Base-by-base conservation (phyloP, 1,140 invertebrate genomes). In the Temnothorax nylanderi region DNA sequence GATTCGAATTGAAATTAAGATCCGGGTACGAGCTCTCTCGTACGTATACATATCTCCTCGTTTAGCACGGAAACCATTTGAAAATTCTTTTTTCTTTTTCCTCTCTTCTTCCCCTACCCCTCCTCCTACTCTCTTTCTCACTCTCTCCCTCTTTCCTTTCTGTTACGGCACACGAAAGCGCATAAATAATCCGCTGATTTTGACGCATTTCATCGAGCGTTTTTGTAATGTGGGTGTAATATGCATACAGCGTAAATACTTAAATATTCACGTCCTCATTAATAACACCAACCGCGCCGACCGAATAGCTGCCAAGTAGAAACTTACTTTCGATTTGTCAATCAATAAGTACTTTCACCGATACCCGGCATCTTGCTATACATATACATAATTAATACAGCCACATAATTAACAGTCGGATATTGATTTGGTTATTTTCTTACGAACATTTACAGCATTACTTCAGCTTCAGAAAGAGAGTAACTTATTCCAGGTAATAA, bases 311-410 rank as follows among this genome's bases (percentile, higher is more conserved):
- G 54, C 80, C 80, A 74, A 74, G 78, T 82, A 82, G 80, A 84
- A 84, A 84, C 69, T 82, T 82, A 82, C 80, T 84, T 84, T 84
- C 80, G 80, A 75, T 84, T 84, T 84, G 80, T 84, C 80, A 84
- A 84, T 84, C 80, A 84, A 84, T 75, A 62, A 74, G 56, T 84
- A 84, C 80, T 84, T 84, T 84, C 80, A 75, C 80, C 80, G 69
- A 84, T 84, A 72, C 51, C 16, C 54, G 26, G 0, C 51, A 37
- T 84, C 69, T 47, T 44, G 80, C 54, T 60, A 58, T 60, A 62
- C 6, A 41, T 41, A 41, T 41, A 6, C 80, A 62, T 84, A 84
- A 84, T 84, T 84, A 84, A 84, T 32, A 84, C 8, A 26, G 7
- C 16, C 54, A 37, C 51, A 3, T 84, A 84, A 84, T 84, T 75